These are phyloP conservation scores for Plagodis pulveraria DNA, from an alignment of 2,888 invertebrate genomes.

Conservation along the genomic window DNA sequence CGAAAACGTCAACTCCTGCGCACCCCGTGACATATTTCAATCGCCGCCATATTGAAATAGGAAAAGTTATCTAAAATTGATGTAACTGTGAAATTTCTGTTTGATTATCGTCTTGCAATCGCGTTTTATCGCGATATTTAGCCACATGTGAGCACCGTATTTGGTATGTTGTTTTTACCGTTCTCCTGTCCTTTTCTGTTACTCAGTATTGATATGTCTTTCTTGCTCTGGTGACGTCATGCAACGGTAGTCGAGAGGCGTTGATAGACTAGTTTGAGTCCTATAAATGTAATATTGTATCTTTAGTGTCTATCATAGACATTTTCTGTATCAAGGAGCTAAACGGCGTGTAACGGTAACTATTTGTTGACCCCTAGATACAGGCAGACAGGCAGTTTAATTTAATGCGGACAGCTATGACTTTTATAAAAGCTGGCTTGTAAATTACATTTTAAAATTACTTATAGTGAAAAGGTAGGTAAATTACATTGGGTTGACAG, in stretches of 20 bases:
- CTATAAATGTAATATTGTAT: conserved; percentile 24
- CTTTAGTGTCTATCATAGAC: conserved; percentile 24
- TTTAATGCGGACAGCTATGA: no score
- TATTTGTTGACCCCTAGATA: no score
- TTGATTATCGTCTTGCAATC: conserved; percentile 52
- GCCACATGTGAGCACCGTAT: conserved; percentile 80
- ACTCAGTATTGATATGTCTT: conserved; percentile 27
- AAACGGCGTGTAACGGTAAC: no score
- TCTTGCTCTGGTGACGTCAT: conserved; percentile 72
- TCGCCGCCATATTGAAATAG: conserved; percentile 38
- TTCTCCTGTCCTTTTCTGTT: conserved; percentile 49
- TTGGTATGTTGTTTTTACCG: conserved; percentile 77
- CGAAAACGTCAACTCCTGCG: conserved; percentile 56
- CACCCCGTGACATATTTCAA: conserved; percentile 37
- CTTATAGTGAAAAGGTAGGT: no score
- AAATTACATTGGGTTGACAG: no score
- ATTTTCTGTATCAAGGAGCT: not conserved
- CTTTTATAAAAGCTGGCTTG: no score
- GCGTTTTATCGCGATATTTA: conserved; percentile 71
- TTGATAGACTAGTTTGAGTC: conserved; percentile 44
- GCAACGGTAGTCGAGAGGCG: conserved; percentile 63
- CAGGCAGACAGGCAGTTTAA: no score
- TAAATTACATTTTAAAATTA: no score
- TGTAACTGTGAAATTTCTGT: conserved; percentile 55
- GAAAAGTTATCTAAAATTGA: conserved; percentile 56